Evolutionary conservation across 2,888 invertebrate species (phyloP).

Genomic region (Drosophila barbarae): DNA sequence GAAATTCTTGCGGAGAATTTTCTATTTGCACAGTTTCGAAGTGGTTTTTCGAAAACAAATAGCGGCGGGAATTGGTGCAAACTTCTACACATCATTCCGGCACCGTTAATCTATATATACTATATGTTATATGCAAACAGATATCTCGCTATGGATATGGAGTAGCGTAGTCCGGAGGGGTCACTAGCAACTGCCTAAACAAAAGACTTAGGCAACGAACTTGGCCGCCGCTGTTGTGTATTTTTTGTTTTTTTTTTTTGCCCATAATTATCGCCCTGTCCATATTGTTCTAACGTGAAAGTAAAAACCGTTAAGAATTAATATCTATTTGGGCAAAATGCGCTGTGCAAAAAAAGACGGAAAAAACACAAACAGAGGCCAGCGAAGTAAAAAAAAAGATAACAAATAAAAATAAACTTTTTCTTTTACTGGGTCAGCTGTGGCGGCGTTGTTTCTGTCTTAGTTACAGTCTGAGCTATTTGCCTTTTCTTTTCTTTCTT

Average conservation of each 20-base stretch:
- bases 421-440: conserved; percentile 70
- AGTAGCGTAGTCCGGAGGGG: conserved; percentile 26
- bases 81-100: conserved; percentile 51
- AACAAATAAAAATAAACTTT: conserved; percentile 64
- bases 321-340: conserved; percentile 64
- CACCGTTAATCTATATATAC: conserved; percentile 57
- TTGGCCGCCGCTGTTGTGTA: conserved; percentile 15
- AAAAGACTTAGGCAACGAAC: conserved; percentile 30
- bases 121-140: conserved; percentile 5
- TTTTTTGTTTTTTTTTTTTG: not conserved
- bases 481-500: conserved; percentile 37
- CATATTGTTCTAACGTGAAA: conserved; percentile 75
- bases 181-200: conserved; percentile 27
- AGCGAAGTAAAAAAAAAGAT: conserved; percentile 22
- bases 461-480: conserved; percentile 50
- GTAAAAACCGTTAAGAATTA: conserved; percentile 75
- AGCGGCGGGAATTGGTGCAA: conserved; percentile 41
- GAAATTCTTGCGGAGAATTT: conserved; percentile 46
- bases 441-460: conserved; percentile 28
- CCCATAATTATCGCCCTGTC: conserved; percentile 69
- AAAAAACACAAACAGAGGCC: conserved; percentile 19
- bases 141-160: conserved; percentile 36
- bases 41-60: conserved; percentile 23
- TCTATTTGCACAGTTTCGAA: conserved; percentile 52
- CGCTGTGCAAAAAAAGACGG: conserved; percentile 25